Percentiles rank a stretch among this genome's conserved stretches.
Evolutionary conservation across 2,113 vertebrate species (phyloP).

Genomic region (Syngnathus scovelli): DNA sequence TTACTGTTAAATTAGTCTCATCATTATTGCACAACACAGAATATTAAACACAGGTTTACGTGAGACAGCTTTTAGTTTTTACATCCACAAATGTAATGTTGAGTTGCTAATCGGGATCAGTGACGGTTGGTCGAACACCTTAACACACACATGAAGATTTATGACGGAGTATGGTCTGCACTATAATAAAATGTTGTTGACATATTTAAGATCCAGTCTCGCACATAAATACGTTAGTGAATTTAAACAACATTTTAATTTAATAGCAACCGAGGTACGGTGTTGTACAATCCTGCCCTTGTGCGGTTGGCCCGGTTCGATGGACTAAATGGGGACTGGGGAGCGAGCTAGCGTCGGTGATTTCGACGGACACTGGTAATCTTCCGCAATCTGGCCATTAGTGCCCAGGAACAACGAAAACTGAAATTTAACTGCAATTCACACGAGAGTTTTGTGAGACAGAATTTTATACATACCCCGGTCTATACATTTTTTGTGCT

Average conservation of each 20-base stretch:
- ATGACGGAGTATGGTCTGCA: not conserved
- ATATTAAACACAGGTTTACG: too few species aligned
- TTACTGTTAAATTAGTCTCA: not conserved
- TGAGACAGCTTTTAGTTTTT: too few species aligned
- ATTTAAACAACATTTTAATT: not conserved
- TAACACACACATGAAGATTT: not conserved
- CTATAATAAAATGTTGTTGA: too few species aligned
- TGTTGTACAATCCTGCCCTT: not conserved
- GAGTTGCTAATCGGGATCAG: too few species aligned
- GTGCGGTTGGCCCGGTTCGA: not conserved
- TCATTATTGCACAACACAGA: not conserved
- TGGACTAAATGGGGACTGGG: not conserved
- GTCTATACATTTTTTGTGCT: constrained; percentile 50
- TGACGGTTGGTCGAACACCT: too few species aligned
- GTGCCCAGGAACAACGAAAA: not conserved
- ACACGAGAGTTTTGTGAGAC: not conserved
- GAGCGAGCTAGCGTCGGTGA: not conserved
- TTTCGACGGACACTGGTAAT: not conserved
- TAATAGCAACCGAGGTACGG: too few species aligned
- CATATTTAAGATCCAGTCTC: not conserved
- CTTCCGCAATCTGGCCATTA: not conserved
- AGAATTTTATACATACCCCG: constrained; percentile 29
- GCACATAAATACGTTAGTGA: not conserved
- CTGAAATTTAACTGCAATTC: not conserved
- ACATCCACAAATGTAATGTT: too few species aligned